Conservation (phyloP, 2,888 invertebrate species). For the Hermaeophaga mercurialis region DNA sequence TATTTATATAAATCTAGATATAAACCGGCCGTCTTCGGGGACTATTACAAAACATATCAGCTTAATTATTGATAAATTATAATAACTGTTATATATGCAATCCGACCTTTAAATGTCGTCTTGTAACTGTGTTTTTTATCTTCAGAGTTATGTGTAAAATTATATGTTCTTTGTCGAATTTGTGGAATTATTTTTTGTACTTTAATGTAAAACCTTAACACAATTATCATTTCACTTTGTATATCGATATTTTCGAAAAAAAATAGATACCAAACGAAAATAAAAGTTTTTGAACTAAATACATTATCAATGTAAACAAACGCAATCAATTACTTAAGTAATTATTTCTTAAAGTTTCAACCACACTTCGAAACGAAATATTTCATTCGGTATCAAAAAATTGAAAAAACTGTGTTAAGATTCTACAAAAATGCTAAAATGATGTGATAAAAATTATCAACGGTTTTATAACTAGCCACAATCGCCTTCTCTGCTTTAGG, state of each 20-base stretch:
- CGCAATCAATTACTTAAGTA: too few relatives aligned
- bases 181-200: conserved; percentile 46
- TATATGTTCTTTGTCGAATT: conserved; percentile 51
- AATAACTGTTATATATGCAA: conserved; percentile 60
- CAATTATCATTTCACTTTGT: too few relatives aligned
- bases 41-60: conserved; percentile 75
- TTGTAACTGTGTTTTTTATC: conserved; percentile 57
- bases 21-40: conserved; percentile 61
- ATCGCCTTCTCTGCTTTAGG: conserved; percentile 63
- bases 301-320: too few relatives aligned
- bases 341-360: too few relatives aligned
- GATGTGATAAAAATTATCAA: conserved; percentile 57
- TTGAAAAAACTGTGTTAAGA: conserved; percentile 25
- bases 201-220: conserved; percentile 30
- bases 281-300: too few relatives aligned
- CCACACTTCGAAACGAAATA: too few relatives aligned
- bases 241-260: too few relatives aligned
- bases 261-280: too few relatives aligned
- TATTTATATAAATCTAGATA: conserved; percentile 17
- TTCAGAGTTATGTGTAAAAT: conserved; percentile 53
- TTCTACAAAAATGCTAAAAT: conserved; percentile 43
- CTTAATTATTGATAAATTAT: conserved; percentile 65
- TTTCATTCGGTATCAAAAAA: too few relatives aligned
- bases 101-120: conserved; percentile 60
- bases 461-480: conserved; percentile 59